These are phyloP conservation scores for Plutella xylostella DNA, from an alignment of 2,888 invertebrate species.

Conservation along the genomic window DNA sequence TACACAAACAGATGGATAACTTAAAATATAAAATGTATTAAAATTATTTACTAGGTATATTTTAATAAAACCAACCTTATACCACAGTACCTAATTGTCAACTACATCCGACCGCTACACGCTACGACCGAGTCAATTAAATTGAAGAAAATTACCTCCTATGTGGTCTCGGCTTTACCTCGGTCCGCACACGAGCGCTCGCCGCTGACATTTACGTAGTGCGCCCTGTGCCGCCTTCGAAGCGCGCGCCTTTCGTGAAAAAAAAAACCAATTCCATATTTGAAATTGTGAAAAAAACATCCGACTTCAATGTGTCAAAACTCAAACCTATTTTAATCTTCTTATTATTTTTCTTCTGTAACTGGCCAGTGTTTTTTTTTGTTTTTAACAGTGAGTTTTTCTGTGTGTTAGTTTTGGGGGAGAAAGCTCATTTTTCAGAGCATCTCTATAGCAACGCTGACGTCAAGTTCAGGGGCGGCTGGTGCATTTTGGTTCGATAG, in stretches of 20 bases:
- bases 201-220: slow-evolving; percentile 66
- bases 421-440: slow-evolving; percentile 22
- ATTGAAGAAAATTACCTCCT: slow-evolving; percentile 34
- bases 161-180: slow-evolving; percentile 34
- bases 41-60: no score
- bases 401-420: neutral
- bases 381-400: slow-evolving; percentile 29
- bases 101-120: no score
- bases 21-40: no score
- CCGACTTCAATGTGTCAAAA: slow-evolving; percentile 1
- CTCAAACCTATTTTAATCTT: slow-evolving; percentile 10
- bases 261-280: slow-evolving; percentile 12
- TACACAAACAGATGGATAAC: no score
- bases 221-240: slow-evolving; percentile 53
- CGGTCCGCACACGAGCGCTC: slow-evolving; percentile 63
- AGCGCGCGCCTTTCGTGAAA: slow-evolving; percentile 36
- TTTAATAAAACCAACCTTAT: no score
- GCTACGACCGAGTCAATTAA: no score
- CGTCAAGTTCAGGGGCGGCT: slow-evolving; percentile 66
- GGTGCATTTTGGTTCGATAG: slow-evolving; percentile 64
- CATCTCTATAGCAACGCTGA: slow-evolving; percentile 58
- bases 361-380: slow-evolving; percentile 24
- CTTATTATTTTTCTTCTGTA: slow-evolving; percentile 21
- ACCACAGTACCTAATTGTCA: no score
- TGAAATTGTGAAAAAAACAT: slow-evolving; percentile 19